Evolutionary conservation across 2,888 invertebrate species (phyloP), one percentile per base, ranked within the genome.

Genomic region (Drosophila ustulata): DNA sequence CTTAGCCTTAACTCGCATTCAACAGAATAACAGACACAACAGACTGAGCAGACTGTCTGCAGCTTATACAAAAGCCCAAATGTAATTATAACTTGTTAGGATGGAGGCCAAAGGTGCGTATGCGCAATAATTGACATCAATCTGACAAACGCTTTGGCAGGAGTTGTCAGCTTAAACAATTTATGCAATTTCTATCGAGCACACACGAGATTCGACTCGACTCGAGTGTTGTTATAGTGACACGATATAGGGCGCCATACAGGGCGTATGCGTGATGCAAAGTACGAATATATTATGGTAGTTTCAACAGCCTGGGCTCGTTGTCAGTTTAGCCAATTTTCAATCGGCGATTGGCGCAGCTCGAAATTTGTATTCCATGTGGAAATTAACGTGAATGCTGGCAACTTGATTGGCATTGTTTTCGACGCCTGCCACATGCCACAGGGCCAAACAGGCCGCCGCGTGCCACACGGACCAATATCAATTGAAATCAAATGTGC

Each of bases 401-500:
- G 57, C 63, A 73, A 75, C 65, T 76, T 80, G 80, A 86, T 82
- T 84, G 83, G 68, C 82, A 76, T 80, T 83, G 86, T 82, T 80
- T 80, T 78, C 78, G 63, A 61, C 81, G 62, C 37, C 18, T 53
- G 46, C 45, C 53, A 39, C 46, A 1, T 34, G 41, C 39, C 56
- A 18, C 61, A 3, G 26, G 59, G 56, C 26, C 51, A 43, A 18
- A 18, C 52, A n/a, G 25, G 28, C 28, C 46, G 32, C 11, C 43
- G 25, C 45, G 30, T 34, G 25, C 26, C 39, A 28, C 32, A 39
- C 5, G 43, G 8, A 30, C 55, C 39, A 58, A 57, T 66, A 80
- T 85, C 84, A 82, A 85, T 82, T 73, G 83, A 86, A 82, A 85
- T 80, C 80, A 80, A 75, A 81, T 79, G 78, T 77, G 78, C 49